Evolutionary conservation across 2,888 invertebrate species (phyloP).

Genomic region (Harmothoe impar): DNA sequence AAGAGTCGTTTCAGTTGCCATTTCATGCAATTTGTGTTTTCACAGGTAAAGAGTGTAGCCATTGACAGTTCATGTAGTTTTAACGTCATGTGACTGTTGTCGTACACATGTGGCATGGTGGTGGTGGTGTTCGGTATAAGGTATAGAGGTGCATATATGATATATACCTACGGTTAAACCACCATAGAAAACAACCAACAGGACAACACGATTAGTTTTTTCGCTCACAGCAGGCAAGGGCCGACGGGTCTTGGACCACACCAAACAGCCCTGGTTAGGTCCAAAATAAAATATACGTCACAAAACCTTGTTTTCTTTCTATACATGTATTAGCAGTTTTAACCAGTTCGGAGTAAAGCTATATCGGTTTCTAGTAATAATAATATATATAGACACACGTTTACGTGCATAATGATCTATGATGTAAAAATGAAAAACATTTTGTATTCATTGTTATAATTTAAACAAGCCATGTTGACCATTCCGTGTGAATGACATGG

Average conservation of each 20-base stretch:
- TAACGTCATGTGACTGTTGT: not conserved
- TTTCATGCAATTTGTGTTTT: conserved; percentile 46
- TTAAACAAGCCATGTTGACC: not conserved
- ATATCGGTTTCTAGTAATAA: conserved; percentile 18
- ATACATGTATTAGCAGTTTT: conserved; percentile 49
- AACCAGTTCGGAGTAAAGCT: conserved; percentile 49
- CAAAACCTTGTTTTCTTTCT: not conserved
- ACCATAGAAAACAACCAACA: conserved; percentile 18
- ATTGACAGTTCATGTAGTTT: conserved; percentile 10
- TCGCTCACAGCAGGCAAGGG: not conserved
- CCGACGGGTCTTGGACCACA: not conserved
- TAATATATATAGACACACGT: not conserved
- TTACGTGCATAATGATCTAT: conserved; percentile 2
- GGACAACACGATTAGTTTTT: not conserved
- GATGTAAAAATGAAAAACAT: not conserved
- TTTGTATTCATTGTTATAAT: not conserved
- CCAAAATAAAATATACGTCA: conserved; percentile 25
- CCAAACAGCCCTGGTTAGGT: not conserved
- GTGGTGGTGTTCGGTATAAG: not conserved
- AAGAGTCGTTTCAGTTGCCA: conserved; percentile 7
- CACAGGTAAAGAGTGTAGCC: conserved; percentile 20
- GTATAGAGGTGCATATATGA: not conserved
- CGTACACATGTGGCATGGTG: conserved; percentile 33
- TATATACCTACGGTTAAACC: not conserved
- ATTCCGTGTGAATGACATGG: not conserved